Evolutionary conservation across 2,797 vertebrate species (phyloP).

Genomic region (Hoplostethus atlanticus): DNA sequence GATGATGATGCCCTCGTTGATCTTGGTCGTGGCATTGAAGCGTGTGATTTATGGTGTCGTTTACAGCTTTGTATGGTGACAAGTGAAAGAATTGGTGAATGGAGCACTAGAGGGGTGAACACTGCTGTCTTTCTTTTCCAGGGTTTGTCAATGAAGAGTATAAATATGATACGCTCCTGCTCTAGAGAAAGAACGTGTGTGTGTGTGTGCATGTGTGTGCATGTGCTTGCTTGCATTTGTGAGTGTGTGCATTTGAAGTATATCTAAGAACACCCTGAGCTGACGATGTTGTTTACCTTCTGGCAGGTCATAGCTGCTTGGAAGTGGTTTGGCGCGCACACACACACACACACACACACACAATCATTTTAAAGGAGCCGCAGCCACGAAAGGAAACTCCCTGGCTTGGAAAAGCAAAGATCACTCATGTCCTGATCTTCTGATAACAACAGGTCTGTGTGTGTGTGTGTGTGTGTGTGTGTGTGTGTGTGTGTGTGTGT

Average conservation of each 20-base stretch:
- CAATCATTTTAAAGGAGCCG: conserved; percentile 18
- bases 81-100: conserved; percentile 38
- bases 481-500: conserved; percentile 25
- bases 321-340: conserved; percentile 23
- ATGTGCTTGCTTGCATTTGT: conserved; percentile 3
- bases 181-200: background rate
- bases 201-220: conserved; percentile 11
- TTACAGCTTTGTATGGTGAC: conserved; percentile 29
- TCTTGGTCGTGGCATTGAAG: conserved; percentile 8
- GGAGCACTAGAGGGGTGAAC: conserved; percentile 3
- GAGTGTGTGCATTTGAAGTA: conserved; percentile 30
- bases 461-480: conserved; percentile 4
- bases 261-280: conserved; percentile 39
- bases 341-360: conserved; percentile 24
- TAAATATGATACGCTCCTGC: conserved; percentile 26
- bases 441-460: conserved; percentile 47
- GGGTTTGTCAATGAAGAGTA: conserved; percentile 8
- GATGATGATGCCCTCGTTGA: background rate
- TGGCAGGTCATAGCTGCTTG: conserved; percentile 36
- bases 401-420: conserved; percentile 55
- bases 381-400: conserved; percentile 68
- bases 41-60: conserved; percentile 8
- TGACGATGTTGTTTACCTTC: conserved; percentile 35
- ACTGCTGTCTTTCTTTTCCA: conserved; percentile 38
- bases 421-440: conserved; percentile 67